Percentiles rank a stretch among this genome's conserved stretches.
Conservation (phyloP, 2,888 invertebrate genomes). For the Synanthedon myopaeformis region DNA sequence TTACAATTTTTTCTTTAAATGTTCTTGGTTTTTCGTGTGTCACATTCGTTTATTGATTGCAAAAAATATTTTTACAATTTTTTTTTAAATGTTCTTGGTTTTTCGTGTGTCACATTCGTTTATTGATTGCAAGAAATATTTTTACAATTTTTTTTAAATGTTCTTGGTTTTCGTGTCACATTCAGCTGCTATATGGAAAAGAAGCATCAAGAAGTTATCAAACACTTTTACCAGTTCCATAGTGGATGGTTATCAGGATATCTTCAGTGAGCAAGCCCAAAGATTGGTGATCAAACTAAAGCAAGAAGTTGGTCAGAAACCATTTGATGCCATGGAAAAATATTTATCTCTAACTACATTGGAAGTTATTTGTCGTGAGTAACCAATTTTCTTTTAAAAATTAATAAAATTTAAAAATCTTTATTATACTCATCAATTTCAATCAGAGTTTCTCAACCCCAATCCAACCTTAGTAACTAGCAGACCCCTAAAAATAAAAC, state of each 20-base stretch:
- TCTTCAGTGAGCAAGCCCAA: constrained; percentile 35
- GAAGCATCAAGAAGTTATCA: constrained; percentile 37
- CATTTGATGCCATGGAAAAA: constrained; percentile 31
- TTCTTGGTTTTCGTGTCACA: too few species aligned
- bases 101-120: too few species aligned
- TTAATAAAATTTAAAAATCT: background rate
- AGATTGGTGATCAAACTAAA: constrained; percentile 22
- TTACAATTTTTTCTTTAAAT: too few species aligned
- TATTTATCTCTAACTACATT: constrained; percentile 31
- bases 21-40: too few species aligned
- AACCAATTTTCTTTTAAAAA: background rate
- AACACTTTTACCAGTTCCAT: constrained; percentile 30
- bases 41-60: too few species aligned
- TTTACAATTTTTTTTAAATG: too few species aligned
- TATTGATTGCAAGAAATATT: too few species aligned
- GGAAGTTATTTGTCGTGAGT: constrained; percentile 46
- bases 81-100: too few species aligned
- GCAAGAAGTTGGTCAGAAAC: constrained; percentile 20
- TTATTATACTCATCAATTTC: background rate
- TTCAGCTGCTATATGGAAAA: constrained; percentile 37
- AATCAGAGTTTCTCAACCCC: background rate
- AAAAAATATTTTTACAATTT: too few species aligned
- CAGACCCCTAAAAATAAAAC: too few species aligned
- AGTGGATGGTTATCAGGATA: constrained; percentile 32
- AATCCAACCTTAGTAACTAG: too few species aligned